Evolutionary conservation across 2,888 invertebrate genomes (phyloP).

Genomic region (Agrochola circellaris): DNA sequence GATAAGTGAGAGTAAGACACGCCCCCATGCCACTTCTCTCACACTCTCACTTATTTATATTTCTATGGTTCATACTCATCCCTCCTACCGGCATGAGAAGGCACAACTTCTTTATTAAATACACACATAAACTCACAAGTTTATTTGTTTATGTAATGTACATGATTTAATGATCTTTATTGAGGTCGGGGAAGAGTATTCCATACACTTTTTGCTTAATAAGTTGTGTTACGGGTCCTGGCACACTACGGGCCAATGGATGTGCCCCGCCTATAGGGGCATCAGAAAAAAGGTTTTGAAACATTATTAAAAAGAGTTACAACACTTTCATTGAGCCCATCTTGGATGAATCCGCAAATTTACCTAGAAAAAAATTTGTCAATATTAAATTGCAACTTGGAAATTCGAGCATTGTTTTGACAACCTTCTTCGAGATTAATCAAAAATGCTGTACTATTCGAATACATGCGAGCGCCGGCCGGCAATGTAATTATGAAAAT

Average conservation of each 20-base stretch:
- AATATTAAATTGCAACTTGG: background rate
- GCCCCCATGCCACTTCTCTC: no score
- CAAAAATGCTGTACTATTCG: background rate
- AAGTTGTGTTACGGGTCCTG: background rate
- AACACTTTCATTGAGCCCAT: background rate
- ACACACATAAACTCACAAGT: no score
- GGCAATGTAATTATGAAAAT: background rate
- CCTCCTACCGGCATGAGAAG: background rate
- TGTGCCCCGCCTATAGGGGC: slow-evolving; percentile 2
- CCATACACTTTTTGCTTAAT: background rate
- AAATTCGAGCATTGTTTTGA: background rate
- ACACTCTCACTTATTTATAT: no score
- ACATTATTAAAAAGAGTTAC: accelerated
- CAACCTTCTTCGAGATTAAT: background rate
- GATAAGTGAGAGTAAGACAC: no score
- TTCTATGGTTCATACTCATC: no score
- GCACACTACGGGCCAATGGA: slow-evolving; percentile 11
- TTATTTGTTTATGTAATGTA: background rate
- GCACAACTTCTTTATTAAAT: no score
- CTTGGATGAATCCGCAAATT: background rate
- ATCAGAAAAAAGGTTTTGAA: accelerated
- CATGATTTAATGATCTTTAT: background rate
- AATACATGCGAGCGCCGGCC: background rate
- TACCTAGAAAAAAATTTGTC: slow-evolving; percentile 1
- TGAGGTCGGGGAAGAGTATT: background rate